Base-by-base conservation (phyloP, 2,113 vertebrate genomes). In the Cyprinodon brontotheroides region DNA sequence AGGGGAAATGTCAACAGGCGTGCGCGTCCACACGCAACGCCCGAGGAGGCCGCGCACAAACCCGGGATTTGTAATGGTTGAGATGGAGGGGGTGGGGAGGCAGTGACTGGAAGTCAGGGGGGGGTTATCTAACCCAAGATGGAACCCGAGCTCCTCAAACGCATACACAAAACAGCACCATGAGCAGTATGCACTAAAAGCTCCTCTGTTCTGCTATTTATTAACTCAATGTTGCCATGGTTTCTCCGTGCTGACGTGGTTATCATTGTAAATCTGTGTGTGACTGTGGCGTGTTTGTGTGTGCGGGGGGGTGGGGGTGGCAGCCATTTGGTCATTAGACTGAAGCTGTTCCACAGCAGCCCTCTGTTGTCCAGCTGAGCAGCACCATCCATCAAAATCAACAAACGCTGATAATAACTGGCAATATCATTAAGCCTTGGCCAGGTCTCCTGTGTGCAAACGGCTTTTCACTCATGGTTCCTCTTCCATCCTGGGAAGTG, bases 151-250 rank as follows among this genome's bases (percentile, higher is more conserved):
- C 74, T 80, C 74, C 64, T 4, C 65, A 87, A 81, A 78, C 70
- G 50, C 85, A 70, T 73, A 40, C 71, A 82, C 70, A 81, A 70
- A 76, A 70, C 74, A 72, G 70, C 74, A 65, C 80, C 68, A 50
- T 20, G 78, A 85, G 79, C 39, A 79, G 61, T 68, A 57, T 14
- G 69, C 81, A 47, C 84, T 77, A 86, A 87, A 74, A 67, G 85
- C 77, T 87, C 75, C 17, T 87, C 72, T 78, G 68, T 82, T 90
- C 80, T 82, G 86, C 88, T 82, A 86, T 89, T 88, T 89, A 90
- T 89, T 87, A 89, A 90, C 87, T 83, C 74, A 65, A 78, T 67
- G 91, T 92, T 91, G 85, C 91, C 88, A 91, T 90, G 90, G 91
- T 92, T 91, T 90, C 91, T 40, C 61, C 5, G 72, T 3, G 75